phyloP scores from a whole-genome alignment of 2,797 vertebrate species.

The Stomatorhinus walkeri region DNA sequence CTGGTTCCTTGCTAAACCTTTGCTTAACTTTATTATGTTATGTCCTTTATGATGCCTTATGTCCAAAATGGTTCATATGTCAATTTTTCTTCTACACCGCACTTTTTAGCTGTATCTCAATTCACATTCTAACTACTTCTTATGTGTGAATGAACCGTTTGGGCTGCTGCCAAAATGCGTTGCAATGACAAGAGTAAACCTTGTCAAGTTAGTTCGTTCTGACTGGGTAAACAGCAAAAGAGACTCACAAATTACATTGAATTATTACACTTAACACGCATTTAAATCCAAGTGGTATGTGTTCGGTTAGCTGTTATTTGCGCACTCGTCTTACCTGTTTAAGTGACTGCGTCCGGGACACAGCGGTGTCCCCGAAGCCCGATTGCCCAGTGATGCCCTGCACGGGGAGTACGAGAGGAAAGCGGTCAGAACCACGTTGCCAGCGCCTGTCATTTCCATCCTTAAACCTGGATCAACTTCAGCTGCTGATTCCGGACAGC shows the following conservation, averaged over 20 bases:
- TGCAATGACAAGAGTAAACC: background rate
- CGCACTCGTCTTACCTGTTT: constrained; percentile 59
- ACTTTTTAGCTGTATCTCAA: background rate
- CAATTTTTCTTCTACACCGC: background rate
- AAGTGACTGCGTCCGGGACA: constrained; percentile 46
- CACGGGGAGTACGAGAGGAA: constrained; percentile 69
- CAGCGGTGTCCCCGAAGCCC: constrained; percentile 52
- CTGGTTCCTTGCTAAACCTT: background rate
- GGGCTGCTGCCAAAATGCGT: background rate
- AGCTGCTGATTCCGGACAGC: background rate
- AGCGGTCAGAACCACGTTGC: constrained; percentile 76
- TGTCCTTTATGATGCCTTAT: background rate
- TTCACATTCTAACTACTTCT: background rate
- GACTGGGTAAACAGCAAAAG: background rate
- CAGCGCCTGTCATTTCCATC: constrained; percentile 60
- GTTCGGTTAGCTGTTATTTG: background rate
- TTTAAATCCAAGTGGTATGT: background rate
- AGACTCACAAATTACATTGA: background rate
- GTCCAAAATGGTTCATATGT: background rate
- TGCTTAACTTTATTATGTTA: background rate
- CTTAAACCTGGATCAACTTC: background rate
- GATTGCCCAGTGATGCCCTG: constrained; percentile 51
- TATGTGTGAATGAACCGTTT: background rate
- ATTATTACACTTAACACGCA: background rate
- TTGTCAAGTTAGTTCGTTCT: too few species aligned